phyloP scores from a whole-genome alignment of 2,888 invertebrate genomes.

The Drosophila lacicola region DNA sequence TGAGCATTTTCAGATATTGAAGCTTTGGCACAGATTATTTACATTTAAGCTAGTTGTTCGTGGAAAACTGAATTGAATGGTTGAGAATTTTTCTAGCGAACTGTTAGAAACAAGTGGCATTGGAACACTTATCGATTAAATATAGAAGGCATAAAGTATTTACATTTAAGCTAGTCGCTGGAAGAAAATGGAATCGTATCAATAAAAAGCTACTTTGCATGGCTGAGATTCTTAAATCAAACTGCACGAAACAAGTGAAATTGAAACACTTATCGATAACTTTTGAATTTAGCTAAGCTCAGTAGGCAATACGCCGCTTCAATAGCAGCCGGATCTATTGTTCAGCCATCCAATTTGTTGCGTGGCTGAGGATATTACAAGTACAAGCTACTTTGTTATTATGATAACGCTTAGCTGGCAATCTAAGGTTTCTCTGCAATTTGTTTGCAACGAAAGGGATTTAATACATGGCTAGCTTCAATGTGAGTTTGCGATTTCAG shows the following conservation, averaged over 20 bases:
- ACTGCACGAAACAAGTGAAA: background rate
- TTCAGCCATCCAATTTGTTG: no score
- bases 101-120: background rate
- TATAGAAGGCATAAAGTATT: background rate
- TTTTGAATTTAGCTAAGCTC: background rate
- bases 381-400: conserved; percentile 19
- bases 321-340: no score
- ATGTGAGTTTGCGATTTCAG: conserved; percentile 40
- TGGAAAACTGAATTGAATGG: background rate
- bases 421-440: background rate
- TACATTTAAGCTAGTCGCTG: background rate
- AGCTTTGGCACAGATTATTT: background rate
- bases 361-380: no score
- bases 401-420: conserved; percentile 12
- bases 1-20: background rate
- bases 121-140: background rate
- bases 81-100: no score
- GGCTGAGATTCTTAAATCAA: no score
- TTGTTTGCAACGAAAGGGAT: conserved; percentile 12
- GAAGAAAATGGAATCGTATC: background rate
- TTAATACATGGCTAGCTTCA: conserved; percentile 41
- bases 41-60: background rate
- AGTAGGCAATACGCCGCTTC: no score
- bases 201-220: background rate
- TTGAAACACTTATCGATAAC: background rate